A percentile compares a stretch with the other conserved stretches of the same genome.
phyloP scores from a whole-genome alignment of 2,888 invertebrate species.

The Philaethria dido region DNA sequence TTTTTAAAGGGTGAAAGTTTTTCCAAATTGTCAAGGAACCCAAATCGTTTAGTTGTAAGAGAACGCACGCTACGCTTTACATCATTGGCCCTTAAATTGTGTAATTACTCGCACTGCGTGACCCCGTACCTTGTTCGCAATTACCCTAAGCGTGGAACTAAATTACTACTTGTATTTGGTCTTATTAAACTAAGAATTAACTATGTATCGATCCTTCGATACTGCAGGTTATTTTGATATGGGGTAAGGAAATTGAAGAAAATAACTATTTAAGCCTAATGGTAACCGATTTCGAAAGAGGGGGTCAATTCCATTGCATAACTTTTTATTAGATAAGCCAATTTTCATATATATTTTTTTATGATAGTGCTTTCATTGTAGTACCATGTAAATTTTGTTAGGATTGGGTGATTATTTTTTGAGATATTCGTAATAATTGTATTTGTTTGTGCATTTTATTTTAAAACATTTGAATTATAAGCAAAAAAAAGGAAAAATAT shows the following conservation, averaged over 20 bases:
- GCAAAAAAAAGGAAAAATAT: no score
- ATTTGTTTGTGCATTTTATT: no score
- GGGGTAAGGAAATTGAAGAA: not conserved
- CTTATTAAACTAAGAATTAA: slow-evolving; percentile 35
- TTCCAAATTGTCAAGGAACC: slow-evolving; percentile 28
- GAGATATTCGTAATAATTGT: no score
- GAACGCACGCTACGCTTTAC: slow-evolving; percentile 47
- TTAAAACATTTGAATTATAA: no score
- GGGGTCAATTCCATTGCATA: no score
- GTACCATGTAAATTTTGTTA: no score
- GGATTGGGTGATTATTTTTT: no score
- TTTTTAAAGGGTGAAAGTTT: not conserved
- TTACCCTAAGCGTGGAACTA: slow-evolving; percentile 44
- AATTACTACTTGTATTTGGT: slow-evolving; percentile 39
- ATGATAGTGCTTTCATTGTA: no score
- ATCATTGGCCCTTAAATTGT: slow-evolving; percentile 49
- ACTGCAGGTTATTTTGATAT: slow-evolving; percentile 4
- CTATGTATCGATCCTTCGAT: slow-evolving; percentile 33
- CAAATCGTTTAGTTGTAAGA: slow-evolving; percentile 34
- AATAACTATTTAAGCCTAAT: no score
- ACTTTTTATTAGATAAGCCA: no score
- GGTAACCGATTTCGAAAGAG: no score
- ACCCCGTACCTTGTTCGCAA: slow-evolving; percentile 48
- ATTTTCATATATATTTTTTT: no score
- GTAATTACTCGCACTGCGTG: slow-evolving; percentile 50